Evolutionary conservation across 2,113 vertebrate species (phyloP), one percentile per base, ranked within the genome.

Genomic region (Hassar affinis): DNA sequence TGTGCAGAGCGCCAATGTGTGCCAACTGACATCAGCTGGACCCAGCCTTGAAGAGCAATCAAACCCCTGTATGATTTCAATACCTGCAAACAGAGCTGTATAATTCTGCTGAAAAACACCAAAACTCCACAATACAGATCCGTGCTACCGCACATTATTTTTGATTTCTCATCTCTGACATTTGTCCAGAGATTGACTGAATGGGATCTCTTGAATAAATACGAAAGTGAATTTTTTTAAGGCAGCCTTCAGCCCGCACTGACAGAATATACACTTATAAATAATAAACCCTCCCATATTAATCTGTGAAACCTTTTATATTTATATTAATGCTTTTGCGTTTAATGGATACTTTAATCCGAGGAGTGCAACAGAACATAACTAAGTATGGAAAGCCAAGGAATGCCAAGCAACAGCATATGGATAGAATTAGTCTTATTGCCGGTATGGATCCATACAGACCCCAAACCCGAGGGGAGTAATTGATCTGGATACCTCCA

Each of bases 61-160:
- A 61, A 33, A 84, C 84, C 52, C 49, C 49, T 79, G 79, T 8
- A 9, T 1, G 47, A 87, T 80, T 86, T 85, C 33, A 89, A 47
- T 71, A 47, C 68, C 38, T 45, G 62, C 27, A 57, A 74, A 35
- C 57, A 68, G 66, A 27, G 52, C 56, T 79, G 33, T 52, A 6
- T 89, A 47, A 0, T 1, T 76, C 69, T 51, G 69, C 42, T 72
- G 81, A 79, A 89, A 87, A 64, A 69, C 77, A 6, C 71, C 71
- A 30, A 62, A 62, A 61, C 33, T 68, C 6, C 33, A 20, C 6
- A 18, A 17, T 8, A 38, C 6, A 35, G 62, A 35, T 2, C 6
- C 17, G 1, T 66, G 66, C 66, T 69, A 69, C 10, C 1, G 78
- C 61, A 82, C 18, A 17, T 66, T 64, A 33, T 30, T 15, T 62